A percentile compares a stretch with the other conserved stretches of the same genome.
phyloP scores from a whole-genome alignment of 2,797 vertebrate species.

The Triplophysa bombifrons region DNA sequence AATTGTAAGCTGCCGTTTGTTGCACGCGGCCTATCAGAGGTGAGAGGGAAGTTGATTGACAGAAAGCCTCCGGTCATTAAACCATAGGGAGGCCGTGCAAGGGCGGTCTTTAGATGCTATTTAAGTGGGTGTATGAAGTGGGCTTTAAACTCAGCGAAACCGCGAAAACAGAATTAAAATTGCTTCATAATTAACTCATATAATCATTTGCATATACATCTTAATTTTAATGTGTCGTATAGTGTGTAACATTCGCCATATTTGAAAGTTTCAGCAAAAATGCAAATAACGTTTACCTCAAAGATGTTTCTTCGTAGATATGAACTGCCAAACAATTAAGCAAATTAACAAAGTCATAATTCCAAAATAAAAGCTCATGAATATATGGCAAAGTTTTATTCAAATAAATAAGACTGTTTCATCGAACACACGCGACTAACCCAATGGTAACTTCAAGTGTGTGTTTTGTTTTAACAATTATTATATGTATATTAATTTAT shows the following conservation, averaged over 20 bases:
- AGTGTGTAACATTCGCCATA: not conserved
- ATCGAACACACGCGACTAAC: too few relatives aligned
- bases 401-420: too few relatives aligned
- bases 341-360: not conserved
- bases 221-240: too few relatives aligned
- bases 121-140: not conserved
- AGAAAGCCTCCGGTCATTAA: constrained; percentile 37
- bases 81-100: constrained; percentile 25
- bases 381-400: not conserved
- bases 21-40: constrained; percentile 54
- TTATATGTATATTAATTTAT: too few relatives aligned
- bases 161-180: not conserved
- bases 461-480: too few relatives aligned
- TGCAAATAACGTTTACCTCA: not conserved
- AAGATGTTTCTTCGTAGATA: not conserved
- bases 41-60: constrained; percentile 50
- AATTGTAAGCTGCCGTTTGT: constrained; percentile 55
- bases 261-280: not conserved
- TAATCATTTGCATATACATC: not conserved
- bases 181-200: not conserved
- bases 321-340: not conserved
- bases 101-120: constrained; percentile 58
- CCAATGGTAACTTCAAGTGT: too few relatives aligned
- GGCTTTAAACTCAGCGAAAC: constrained; percentile 25
- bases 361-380: not conserved